phyloP scores from a whole-genome alignment of 2,888 invertebrate species.

The Temnothorax ravouxi region DNA sequence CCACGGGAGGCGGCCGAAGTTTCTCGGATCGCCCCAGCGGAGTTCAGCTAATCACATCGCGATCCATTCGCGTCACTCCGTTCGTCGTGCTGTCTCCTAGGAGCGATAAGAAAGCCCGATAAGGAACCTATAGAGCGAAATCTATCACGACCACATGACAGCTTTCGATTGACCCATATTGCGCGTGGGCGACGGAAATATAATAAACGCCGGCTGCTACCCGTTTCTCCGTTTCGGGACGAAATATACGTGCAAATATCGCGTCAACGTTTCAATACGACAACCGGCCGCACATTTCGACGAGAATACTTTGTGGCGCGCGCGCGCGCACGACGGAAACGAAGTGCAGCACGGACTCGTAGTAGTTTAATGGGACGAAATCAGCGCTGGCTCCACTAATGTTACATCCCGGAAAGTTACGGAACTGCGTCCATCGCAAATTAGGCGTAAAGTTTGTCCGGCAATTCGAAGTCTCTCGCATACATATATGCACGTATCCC shows the following conservation, averaged over 20 bases:
- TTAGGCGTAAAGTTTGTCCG: slow-evolving; percentile 33
- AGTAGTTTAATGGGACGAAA: neutral
- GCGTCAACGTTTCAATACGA: slow-evolving; percentile 7
- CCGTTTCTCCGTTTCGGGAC: slow-evolving; percentile 1
- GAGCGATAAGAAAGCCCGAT: slow-evolving; percentile 71
- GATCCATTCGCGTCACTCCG: slow-evolving; percentile 73
- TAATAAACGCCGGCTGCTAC: slow-evolving; percentile 63
- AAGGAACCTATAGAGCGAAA: slow-evolving; percentile 64
- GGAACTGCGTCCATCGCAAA: slow-evolving; percentile 6
- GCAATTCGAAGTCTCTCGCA: slow-evolving; percentile 4
- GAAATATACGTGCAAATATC: slow-evolving; percentile 55
- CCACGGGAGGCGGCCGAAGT: slow-evolving; percentile 53
- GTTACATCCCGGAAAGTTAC: slow-evolving; percentile 1
- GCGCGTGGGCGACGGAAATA: slow-evolving; percentile 37
- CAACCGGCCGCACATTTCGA: neutral
- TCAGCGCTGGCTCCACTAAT: neutral
- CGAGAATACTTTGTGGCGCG: slow-evolving; percentile 19
- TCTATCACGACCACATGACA: slow-evolving; percentile 76
- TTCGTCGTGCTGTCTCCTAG: slow-evolving; percentile 54
- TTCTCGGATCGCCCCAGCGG: slow-evolving; percentile 50
- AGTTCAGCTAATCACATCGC: slow-evolving; percentile 71
- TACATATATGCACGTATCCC: slow-evolving; percentile 30
- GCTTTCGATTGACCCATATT: slow-evolving; percentile 76
- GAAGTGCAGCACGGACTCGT: neutral
- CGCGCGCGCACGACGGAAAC: slow-evolving; percentile 1